phyloP scores from a whole-genome alignment of 2,113 vertebrate genomes.

The Erinaceus europaeus region DNA sequence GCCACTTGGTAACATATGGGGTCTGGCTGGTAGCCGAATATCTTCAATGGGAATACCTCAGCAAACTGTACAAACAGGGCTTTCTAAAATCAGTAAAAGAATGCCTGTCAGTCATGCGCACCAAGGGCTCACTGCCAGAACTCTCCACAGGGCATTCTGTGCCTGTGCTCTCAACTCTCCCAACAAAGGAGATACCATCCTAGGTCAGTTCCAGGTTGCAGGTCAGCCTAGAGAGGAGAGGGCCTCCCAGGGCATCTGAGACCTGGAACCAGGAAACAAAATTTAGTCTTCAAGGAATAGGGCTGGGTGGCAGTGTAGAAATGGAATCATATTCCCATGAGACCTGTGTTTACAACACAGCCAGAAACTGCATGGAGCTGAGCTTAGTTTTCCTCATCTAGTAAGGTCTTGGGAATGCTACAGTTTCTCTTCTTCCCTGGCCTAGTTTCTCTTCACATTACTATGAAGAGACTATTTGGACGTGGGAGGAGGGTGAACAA shows the following conservation, averaged over 20 bases:
- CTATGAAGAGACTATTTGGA: not conserved
- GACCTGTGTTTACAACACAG: too few species aligned
- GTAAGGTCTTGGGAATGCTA: not conserved
- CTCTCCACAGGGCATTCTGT: not conserved
- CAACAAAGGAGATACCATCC: not conserved
- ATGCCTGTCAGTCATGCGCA: not conserved
- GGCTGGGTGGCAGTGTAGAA: not conserved
- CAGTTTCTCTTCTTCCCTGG: not conserved
- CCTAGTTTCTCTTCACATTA: not conserved
- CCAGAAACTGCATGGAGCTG: too few species aligned
- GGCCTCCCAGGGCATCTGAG: not conserved
- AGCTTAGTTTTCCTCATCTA: not conserved
- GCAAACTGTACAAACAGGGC: slow-evolving; percentile 81
- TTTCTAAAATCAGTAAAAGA: slow-evolving; percentile 68
- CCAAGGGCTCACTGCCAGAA: not conserved
- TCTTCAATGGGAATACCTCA: slow-evolving; percentile 81
- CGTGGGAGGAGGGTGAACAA: not conserved
- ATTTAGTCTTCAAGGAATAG: not conserved
- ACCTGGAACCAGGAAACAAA: not conserved
- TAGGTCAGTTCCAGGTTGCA: not conserved
- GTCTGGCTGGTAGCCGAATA: slow-evolving; percentile 77
- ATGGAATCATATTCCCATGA: not conserved
- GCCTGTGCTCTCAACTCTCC: not conserved
- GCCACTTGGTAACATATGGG: slow-evolving; percentile 75
- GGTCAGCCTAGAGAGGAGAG: not conserved